Percentiles rank a stretch among this genome's conserved stretches.
These are phyloP conservation scores for Salvelinus fontinalis DNA, from an alignment of 2,113 vertebrate species.

Conservation along the genomic window DNA sequence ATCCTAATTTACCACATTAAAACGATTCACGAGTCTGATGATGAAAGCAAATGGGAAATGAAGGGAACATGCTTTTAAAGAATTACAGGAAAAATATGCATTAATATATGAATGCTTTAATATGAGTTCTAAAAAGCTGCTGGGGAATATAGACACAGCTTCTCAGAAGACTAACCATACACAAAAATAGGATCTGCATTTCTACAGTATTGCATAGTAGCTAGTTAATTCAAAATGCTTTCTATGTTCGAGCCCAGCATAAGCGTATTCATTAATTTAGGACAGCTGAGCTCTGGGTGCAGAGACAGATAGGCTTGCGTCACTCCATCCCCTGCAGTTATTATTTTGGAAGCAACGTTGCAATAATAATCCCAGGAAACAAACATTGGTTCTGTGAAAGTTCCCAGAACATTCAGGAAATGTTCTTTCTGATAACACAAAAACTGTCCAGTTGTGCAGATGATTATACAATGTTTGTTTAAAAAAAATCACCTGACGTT, in stretches of 20 bases:
- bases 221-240: neutral
- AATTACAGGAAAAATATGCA: neutral
- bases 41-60: neutral
- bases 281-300: neutral
- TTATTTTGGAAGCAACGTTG: neutral
- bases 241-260: neutral
- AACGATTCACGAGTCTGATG: neutral
- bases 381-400: too few relatives aligned
- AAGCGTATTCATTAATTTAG: neutral
- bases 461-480: too few relatives aligned
- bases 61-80: neutral
- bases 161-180: neutral
- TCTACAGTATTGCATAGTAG: neutral
- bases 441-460: too few relatives aligned
- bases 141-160: neutral
- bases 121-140: too few relatives aligned
- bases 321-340: neutral
- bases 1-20: neutral
- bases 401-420: too few relatives aligned
- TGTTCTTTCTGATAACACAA: too few relatives aligned
- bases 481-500: too few relatives aligned
- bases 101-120: neutral
- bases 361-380: neutral
- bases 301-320: neutral
- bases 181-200: neutral